phyloP scores from a whole-genome alignment of 1,140 invertebrate genomes.

The Rhyzopertha dominica region DNA sequence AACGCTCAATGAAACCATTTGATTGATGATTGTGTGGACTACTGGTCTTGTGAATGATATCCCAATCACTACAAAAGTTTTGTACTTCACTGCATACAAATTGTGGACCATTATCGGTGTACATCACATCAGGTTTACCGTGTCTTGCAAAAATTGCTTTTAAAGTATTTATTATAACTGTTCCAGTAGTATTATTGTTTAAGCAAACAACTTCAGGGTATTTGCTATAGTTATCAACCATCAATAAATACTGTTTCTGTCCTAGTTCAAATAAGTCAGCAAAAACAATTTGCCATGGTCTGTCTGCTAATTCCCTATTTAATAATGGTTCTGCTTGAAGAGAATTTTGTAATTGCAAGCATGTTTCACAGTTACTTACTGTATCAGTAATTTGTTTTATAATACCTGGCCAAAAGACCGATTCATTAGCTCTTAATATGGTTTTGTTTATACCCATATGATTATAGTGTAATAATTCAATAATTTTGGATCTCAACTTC shows the following conservation, averaged over 20 bases:
- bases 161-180: slow-evolving; percentile 17
- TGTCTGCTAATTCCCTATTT: slow-evolving; percentile 20
- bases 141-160: slow-evolving; percentile 25
- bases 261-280: slow-evolving; percentile 21
- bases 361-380: slow-evolving; percentile 24
- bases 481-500: slow-evolving; percentile 31
- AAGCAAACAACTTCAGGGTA: slow-evolving; percentile 23
- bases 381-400: slow-evolving; percentile 24
- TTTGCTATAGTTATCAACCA: slow-evolving; percentile 33
- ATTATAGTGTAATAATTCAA: slow-evolving; percentile 29
- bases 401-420: slow-evolving; percentile 36
- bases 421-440: slow-evolving; percentile 25
- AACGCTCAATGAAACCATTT: slow-evolving; percentile 30
- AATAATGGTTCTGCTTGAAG: slow-evolving; percentile 13
- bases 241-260: slow-evolving; percentile 17
- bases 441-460: slow-evolving; percentile 34
- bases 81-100: slow-evolving; percentile 25
- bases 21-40: slow-evolving; percentile 30
- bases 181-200: slow-evolving; percentile 14
- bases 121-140: slow-evolving; percentile 23
- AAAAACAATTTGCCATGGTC: slow-evolving; percentile 21
- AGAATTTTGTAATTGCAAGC: slow-evolving; percentile 2
- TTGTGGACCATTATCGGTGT: slow-evolving; percentile 20
- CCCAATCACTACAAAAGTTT: slow-evolving; percentile 26
- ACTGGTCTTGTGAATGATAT: slow-evolving; percentile 27